Evolutionary conservation across 2,888 invertebrate genomes (phyloP), one percentile per base, ranked within the genome.

Genomic region (Caenorhabditis afra): DNA sequence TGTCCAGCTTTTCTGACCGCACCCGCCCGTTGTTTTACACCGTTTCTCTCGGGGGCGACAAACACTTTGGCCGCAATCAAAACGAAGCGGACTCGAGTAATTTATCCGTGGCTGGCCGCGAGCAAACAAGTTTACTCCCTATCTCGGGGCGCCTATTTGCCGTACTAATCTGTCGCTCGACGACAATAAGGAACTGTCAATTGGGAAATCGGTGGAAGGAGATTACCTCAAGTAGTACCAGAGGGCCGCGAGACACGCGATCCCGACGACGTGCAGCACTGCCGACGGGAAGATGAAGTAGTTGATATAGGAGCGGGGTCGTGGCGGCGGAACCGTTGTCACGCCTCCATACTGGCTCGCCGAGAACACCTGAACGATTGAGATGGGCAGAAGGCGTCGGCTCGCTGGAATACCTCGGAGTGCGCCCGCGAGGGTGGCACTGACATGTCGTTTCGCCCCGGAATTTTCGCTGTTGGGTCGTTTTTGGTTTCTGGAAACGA

Each of bases 191-290:
- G 52, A 64, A 64, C 68, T 64, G 64, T 62, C 68, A 70, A 57
- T 29, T 29, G 29, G 76, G 52, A 23, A 55, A 10, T 37, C 22
- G n/a, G 39, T 11, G 22, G 11, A n/a, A 57, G 37, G 37, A 29
- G 59, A 59, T 73, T 70, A 91, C 91, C 91, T 90, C 66, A 92
- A 86, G 82, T 91, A 91, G 81, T 91, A 91, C 87, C 91, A 91
- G 14, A 91, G 84, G 10, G 91, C 90, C 71, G 91, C 88, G 41
- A 92, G 87, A 81, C 90, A 91, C 20, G 90, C 90, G 14, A 91
- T 84, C 16, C 91, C 90, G 44, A 91, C 85, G 37, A 91, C 77
- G 79, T 91, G 91, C 20, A 91, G 85, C 35, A 91, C 83, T 79
- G 91, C 91, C 10, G 91, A 90, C 37, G 91, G 90, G 66, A 91